Evolutionary conservation across 2,888 invertebrate species (phyloP), one percentile per base, ranked within the genome.

Genomic region (Amphiduros pacificus): DNA sequence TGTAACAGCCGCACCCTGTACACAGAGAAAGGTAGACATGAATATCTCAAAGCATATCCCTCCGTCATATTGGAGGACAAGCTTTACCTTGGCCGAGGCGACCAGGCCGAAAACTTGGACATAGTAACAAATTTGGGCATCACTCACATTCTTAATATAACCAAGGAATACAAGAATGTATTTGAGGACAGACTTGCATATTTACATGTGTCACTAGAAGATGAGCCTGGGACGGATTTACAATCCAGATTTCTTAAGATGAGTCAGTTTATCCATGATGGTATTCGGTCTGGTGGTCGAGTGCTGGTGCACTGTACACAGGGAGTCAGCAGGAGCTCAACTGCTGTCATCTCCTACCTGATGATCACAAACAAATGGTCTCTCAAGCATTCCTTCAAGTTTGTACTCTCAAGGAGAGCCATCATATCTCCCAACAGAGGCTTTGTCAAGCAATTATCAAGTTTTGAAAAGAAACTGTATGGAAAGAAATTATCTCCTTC

Each of bases 281-380:
- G 64, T 17, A 22, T 62, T 9, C 20, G 61, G 22, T 50, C 62
- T 9, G 66, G 65, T 3, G 77, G 77, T 11, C 56, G 71, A 4
- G 72, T 78, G 5, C 62, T 79, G 44, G 74, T 78, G 11, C 76
- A 77, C 60, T 77, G 77, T 49, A 75, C 74, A 50, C 69, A 74
- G 48, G 77, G 76, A 14, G 67, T 72, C 17, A 73, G 74, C 54
- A 64, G 76, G 11, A 72, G 74, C 52, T 67, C 76, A 6, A 70
- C 75, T 14, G 63, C 74, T 1, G 67, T 70, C 31, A 69, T 76
- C 31, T 72, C 72, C 24, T 74, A 70, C 48, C 57, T 75, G 27
- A 74, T 75, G 75, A 59, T 61, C 48, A 63, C 61, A 2, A 62
- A 66, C 26, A 41, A 59, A n/a, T 71, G 70, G 60, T 66, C 68